Base-by-base conservation (phyloP, 2,113 vertebrate species). In the Nibea albiflora region DNA sequence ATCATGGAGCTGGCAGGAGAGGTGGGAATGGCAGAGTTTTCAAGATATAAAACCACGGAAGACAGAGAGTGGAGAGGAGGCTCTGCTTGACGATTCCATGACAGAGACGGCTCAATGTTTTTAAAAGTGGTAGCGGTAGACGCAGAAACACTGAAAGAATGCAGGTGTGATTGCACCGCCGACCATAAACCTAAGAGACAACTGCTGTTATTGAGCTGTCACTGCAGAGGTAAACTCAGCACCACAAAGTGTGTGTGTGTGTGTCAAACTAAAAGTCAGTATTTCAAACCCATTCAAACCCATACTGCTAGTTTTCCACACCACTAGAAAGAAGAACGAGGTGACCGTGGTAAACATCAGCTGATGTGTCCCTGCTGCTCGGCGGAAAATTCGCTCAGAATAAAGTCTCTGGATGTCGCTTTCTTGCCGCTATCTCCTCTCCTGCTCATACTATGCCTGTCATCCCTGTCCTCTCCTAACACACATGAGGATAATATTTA, bases 171-270 rank as follows among this genome's bases (percentile, higher is more conserved):
- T 69, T 88, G 84, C 66, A 61, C 42, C 53, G 66, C 71, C 54
- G 64, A 61, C 73, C 80, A 70, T 84, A 89, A 86, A 83, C 72
- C 85, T 61, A 52, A 44, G 66, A 91, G 79, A 88, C 83, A 85
- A 83, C 62, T 50, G 62, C 75, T 86, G 83, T 80, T 90, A 88
- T 88, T 90, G 85, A 90, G 80, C 85, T 86, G 88, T 89, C 86
- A 88, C 71, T 12, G 74, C 50, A 26, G 69, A 75, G 70, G 73
- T 78, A 85, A 84, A 81, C 84, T 73, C 64, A 26, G 17, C 2
- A 70, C 71, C 85, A 2, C 68, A 83, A 65, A 70, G 54, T 73
- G 69, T 67, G 26, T 63, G 69, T 67, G 26, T 63, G 49, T 15
- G 53, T 35, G 75, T n/a, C 61, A 7, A 81, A 87, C 84, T 73